Base-by-base conservation (phyloP, 2,113 vertebrate species). In the Pavo muticus region DNA sequence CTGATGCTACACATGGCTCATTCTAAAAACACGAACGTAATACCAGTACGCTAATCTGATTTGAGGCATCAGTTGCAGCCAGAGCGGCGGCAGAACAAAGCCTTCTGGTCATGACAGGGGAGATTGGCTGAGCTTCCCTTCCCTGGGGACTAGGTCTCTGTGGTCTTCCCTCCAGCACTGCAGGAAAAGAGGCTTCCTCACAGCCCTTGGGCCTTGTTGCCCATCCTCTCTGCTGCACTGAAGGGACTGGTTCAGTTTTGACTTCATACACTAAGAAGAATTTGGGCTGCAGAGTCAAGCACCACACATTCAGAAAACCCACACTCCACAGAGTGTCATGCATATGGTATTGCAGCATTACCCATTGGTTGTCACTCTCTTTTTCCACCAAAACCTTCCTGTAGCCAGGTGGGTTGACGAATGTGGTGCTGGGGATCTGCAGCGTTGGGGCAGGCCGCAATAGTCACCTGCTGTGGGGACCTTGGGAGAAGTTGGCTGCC, bases 31-130 rank as follows among this genome's bases (percentile, higher is more conserved):
- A 13, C 39, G 19, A 67, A 6, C 14, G 29, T 56, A 88, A 48
- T 23, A 21, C 11, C 3, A 0, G 24, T 30, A 27, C 0, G 0
- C 56, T 40, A 2, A 37, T 37, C 0, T 1, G 63, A 50, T 69
- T 23, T 37, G 48, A 35, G 59, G 44, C 4, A 1, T 50, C 40
- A 69, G 59, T 69, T 47, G 42, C 56, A 32, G 48, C 44, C 70
- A 19, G 63, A 4, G 3, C 0, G 0, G 37, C 39, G 45, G 44
- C 32, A 9, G 21, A 14, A 9, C 2, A 7, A 59, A 59, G 78
- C 42, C 68, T 64, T 56, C 67, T 84, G 82, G 27, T 74, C 9
- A 0, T 14, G 40, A 30, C 2, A 4, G 5, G 12, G 40, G 37
- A 76, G 32, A 45, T 84, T 2, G 0, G 16, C 44, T 61, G 64